Evolutionary conservation across 1,140 invertebrate species (phyloP), one percentile per base, ranked within the genome.

Genomic region (Cephus cinctus): DNA sequence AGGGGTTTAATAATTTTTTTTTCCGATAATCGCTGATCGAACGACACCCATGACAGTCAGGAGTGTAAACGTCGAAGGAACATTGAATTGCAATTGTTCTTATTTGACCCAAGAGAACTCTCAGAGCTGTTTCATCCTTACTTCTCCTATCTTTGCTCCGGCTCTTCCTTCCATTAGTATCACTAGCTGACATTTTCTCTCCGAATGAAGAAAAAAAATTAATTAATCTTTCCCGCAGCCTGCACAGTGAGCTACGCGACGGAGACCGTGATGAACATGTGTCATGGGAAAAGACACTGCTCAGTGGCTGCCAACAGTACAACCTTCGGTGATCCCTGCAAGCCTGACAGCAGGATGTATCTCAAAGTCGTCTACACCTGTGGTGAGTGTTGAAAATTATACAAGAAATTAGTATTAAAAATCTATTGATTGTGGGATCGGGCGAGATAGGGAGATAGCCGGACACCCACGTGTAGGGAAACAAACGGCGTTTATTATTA

Each of bases 331-430:
- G 88, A 86, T 58, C 92, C 92, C 0, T 96, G 92, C 68, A 81
- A 84, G 42, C 80, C 84, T 0, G 86, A 89, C 42, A 92, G 90
- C 52, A 81, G 86, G 46, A 92, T 92, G 75, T 96, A 96, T 76
- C 83, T 96, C 54, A 92, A 90, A 79, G 88, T 94, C 51, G 88
- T 93, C 54, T 95, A 94, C 75, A 93, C 92, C 19, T 97, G 93
- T 76, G 92, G 94, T 97, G 79, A 90, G 89, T 86, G 23, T 12
- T 30, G n/a, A n/a, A n/a, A n/a, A n/a, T n/a, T n/a, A n/a, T n/a
- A n/a, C n/a, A n/a, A n/a, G n/a, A n/a, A n/a, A n/a, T n/a, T n/a
- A n/a, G n/a, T n/a, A n/a, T n/a, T n/a, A n/a, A n/a, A n/a, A n/a
- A n/a, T n/a, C n/a, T n/a, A n/a, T n/a, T n/a, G n/a, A 6, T 6